Evolutionary conservation across 2,113 vertebrate genomes (phyloP).

Genomic region (Rhinoderma darwinii): DNA sequence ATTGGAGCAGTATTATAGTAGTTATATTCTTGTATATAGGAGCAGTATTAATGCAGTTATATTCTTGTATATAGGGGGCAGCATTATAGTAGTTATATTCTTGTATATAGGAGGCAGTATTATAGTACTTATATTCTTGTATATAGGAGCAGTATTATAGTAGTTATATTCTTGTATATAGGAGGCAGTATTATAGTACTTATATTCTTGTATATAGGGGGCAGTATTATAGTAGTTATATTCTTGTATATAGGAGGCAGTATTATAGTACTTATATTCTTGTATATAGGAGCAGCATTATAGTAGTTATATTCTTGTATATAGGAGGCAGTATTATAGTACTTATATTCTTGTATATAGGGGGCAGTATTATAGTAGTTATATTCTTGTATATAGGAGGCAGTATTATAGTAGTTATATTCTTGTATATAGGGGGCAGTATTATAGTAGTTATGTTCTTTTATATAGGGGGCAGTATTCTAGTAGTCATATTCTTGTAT

Average conservation of each 20-base stretch:
- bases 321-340: neutral
- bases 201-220: constrained; percentile 1
- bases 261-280: constrained; percentile 3
- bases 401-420: too few relatives aligned
- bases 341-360: too few relatives aligned
- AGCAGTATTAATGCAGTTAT: constrained; percentile 3
- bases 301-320: neutral
- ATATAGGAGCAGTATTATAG: neutral
- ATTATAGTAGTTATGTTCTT: too few relatives aligned
- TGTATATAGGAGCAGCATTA: neutral
- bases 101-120: neutral
- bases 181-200: neutral
- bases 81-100: constrained; percentile 4
- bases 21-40: neutral
- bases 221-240: constrained; percentile 13
- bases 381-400: too few relatives aligned
- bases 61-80: neutral
- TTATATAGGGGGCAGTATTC: too few relatives aligned
- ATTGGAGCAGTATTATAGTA: neutral
- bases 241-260: neutral
- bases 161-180: constrained; percentile 6
- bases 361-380: too few relatives aligned
- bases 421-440: too few relatives aligned
- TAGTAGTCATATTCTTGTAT: too few relatives aligned
- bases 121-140: constrained; percentile 11